Evolutionary conservation across 2,797 vertebrate genomes (phyloP).

Genomic region (Amphiprion clarkii): DNA sequence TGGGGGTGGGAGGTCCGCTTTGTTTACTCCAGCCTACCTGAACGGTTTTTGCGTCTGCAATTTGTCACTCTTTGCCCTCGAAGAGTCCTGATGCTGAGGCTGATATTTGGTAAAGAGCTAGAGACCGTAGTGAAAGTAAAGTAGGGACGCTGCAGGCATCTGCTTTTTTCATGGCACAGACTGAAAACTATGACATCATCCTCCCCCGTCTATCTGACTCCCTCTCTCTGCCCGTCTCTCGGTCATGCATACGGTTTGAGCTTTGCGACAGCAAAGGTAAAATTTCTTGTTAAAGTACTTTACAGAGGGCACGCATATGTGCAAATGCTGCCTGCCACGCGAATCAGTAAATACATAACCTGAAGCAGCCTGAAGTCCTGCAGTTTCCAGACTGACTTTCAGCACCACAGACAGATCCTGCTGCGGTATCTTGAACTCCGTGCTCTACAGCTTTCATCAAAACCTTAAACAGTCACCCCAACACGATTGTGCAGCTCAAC

Average conservation of each 20-base stretch:
- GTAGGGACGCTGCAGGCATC: conserved; percentile 76
- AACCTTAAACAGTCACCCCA: too few species aligned
- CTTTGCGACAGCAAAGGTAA: neutral
- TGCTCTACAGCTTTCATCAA: too few species aligned
- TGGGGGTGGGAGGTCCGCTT: neutral
- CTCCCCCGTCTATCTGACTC: neutral
- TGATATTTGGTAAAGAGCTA: conserved; percentile 18
- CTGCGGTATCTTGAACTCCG: too few species aligned
- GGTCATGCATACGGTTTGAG: neutral
- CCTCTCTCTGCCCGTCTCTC: neutral
- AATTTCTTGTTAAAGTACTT: neutral
- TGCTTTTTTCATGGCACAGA: conserved; percentile 73
- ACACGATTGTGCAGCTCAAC: too few species aligned
- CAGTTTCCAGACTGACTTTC: neutral
- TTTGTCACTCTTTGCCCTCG: neutral
- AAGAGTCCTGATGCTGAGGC: conserved; percentile 13
- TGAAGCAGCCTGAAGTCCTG: neutral
- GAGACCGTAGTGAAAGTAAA: neutral
- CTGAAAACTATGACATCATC: conserved; percentile 86
- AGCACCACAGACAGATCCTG: conserved; percentile 5
- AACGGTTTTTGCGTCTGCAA: neutral
- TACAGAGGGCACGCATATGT: neutral
- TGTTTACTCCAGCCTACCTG: conserved; percentile 7
- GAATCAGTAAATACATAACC: too few species aligned
- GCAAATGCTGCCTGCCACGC: neutral